phyloP scores from a whole-genome alignment of 2,113 vertebrate genomes.

The Bungarus multicinctus region DNA sequence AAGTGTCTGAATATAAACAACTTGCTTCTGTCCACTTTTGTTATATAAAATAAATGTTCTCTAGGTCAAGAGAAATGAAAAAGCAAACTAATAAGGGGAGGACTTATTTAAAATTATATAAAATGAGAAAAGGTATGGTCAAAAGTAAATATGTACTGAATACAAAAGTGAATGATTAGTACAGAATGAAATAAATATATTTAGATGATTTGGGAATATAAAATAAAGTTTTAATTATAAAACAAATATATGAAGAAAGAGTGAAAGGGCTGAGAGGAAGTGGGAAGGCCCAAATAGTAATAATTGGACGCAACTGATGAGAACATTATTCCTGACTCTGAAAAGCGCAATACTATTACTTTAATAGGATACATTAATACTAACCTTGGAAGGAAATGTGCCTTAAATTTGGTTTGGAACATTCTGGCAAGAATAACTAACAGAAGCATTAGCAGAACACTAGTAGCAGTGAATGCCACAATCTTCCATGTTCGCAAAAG shows the following conservation, averaged over 20 bases:
- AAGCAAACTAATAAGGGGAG: neutral
- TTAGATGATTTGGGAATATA: neutral
- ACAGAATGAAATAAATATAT: neutral
- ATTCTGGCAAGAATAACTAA: slow-evolving; percentile 82
- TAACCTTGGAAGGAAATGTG: slow-evolving; percentile 78
- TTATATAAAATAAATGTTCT: neutral
- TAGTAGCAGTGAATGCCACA: slow-evolving; percentile 84
- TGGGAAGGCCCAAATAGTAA: neutral
- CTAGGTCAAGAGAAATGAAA: neutral
- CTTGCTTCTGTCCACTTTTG: neutral
- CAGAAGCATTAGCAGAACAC: slow-evolving; percentile 79
- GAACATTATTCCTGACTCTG: neutral
- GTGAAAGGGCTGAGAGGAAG: neutral
- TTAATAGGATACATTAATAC: slow-evolving; percentile 32
- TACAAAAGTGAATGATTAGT: neutral
- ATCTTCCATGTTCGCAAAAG: slow-evolving; percentile 86
- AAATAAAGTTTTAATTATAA: neutral
- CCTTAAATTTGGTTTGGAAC: slow-evolving; percentile 86
- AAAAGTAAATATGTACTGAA: neutral
- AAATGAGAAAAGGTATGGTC: neutral
- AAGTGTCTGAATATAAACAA: neutral
- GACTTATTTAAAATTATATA: neutral
- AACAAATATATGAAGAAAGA: neutral
- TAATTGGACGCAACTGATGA: neutral
- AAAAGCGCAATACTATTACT: neutral